Evolutionary conservation across 2,113 vertebrate species (phyloP).

Genomic region (Sceloporus tristichus): DNA sequence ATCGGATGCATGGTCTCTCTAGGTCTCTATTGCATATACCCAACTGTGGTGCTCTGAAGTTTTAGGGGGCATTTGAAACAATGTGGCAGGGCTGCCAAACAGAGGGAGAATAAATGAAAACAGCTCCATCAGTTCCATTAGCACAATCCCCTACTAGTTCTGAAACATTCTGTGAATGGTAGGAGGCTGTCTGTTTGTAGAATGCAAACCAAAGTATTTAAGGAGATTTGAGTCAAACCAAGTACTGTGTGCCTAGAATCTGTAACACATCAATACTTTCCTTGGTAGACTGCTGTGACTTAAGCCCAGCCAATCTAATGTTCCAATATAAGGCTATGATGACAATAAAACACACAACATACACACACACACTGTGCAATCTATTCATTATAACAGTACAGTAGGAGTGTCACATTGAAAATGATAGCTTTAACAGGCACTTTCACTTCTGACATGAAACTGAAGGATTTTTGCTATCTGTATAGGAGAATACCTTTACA

Average conservation of each 20-base stretch:
- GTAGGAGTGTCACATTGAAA: background rate
- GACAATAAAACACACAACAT: background rate
- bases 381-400: background rate
- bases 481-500: background rate
- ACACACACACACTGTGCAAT: background rate
- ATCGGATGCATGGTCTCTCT: background rate
- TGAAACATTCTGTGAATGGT: background rate
- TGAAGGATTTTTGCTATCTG: constrained; percentile 26
- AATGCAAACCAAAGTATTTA: background rate
- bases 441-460: background rate
- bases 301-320: background rate
- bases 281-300: background rate
- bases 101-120: background rate
- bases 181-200: background rate
- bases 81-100: background rate
- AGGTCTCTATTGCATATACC: background rate
- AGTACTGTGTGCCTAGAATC: background rate
- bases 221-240: background rate
- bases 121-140: background rate
- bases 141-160: background rate
- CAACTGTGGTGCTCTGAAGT: background rate
- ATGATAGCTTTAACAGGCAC: background rate
- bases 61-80: background rate
- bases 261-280: background rate
- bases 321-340: background rate